Base-by-base conservation (phyloP, 2,113 vertebrate genomes). In the Oncorhynchus gorbuscha region DNA sequence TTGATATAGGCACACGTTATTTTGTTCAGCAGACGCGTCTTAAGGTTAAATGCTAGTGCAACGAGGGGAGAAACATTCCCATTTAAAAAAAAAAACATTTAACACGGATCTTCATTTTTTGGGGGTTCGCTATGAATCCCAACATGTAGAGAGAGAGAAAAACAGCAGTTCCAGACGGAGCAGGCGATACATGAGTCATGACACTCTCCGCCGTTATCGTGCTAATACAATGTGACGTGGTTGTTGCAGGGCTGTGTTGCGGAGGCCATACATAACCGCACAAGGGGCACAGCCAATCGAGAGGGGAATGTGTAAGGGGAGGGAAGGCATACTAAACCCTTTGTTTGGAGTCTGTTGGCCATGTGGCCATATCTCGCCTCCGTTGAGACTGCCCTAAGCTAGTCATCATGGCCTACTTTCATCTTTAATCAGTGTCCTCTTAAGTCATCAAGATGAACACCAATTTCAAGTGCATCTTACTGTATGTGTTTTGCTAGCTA, bases 371-470 rank as follows among this genome's bases (percentile, higher is more conserved):
- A 82, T 91, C 84, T 87, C 76, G 85, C 86, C 88, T 90, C 78
- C 72, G 70, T 78, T 81, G 80, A 81, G 65, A 72, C 79, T 18
- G 81, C 86, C 87, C 70, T 55, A 35, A 86, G 88, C 87, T 80
- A 83, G 83, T 49, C 49, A 45, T 82, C 83, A 75, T 87, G 87
- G 85, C 75, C 91, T 92, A 83, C 88, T 90, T 93, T 93, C 90
- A 92, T 90, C 86, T 92, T 89, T 88, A 90, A 91, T 93, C 92
- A 92, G 83, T 76, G 75, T 91, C 87, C 89, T 73, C 81, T 11
- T 11, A 70, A 85, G 80, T 82, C 83, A 79, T 86, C 85, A 81
- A 83, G 76, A 85, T 83, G 83, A 88, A 81, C 76, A 83, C 81
- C 39, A 79, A 77, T 83, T 84, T 73, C 2, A 65, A n/a, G 75